phyloP scores from a whole-genome alignment of 2,113 vertebrate genomes.

The Rhynchomys soricoides region DNA sequence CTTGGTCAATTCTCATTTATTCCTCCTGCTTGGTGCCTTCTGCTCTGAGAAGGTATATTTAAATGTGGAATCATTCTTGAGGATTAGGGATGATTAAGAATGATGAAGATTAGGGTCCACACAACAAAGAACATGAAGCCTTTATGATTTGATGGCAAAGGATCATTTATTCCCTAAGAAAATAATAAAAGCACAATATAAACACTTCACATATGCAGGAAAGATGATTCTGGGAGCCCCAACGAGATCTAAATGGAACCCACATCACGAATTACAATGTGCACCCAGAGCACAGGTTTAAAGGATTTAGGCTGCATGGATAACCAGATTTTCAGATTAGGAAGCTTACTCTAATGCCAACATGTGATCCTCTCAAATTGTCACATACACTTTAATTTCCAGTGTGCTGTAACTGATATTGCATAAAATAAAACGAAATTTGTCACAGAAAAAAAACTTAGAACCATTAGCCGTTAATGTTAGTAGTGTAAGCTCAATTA shows the following conservation, averaged over 20 bases:
- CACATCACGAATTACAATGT: background rate
- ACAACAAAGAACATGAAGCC: constrained; percentile 10
- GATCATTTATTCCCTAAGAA: background rate
- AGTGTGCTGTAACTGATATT: background rate
- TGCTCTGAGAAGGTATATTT: constrained; percentile 47
- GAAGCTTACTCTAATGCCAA: background rate
- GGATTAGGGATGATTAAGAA: constrained; percentile 17
- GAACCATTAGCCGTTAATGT: background rate
- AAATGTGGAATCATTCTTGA: constrained; percentile 77
- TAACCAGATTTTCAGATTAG: background rate
- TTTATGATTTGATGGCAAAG: background rate
- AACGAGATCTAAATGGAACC: background rate
- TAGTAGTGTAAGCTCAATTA: background rate
- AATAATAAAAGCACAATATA: background rate
- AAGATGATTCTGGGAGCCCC: background rate
- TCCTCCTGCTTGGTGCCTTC: background rate
- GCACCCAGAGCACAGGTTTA: background rate
- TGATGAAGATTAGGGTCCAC: constrained; percentile 59
- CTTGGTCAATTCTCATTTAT: constrained; percentile 57
- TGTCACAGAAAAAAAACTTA: too few relatives aligned
- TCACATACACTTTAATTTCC: background rate
- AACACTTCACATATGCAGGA: background rate
- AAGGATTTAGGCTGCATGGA: background rate
- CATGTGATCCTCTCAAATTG: background rate
- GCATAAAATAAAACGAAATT: too few relatives aligned